Evolutionary conservation across 2,888 invertebrate genomes (phyloP).

Genomic region (Eupithecia centaureata): DNA sequence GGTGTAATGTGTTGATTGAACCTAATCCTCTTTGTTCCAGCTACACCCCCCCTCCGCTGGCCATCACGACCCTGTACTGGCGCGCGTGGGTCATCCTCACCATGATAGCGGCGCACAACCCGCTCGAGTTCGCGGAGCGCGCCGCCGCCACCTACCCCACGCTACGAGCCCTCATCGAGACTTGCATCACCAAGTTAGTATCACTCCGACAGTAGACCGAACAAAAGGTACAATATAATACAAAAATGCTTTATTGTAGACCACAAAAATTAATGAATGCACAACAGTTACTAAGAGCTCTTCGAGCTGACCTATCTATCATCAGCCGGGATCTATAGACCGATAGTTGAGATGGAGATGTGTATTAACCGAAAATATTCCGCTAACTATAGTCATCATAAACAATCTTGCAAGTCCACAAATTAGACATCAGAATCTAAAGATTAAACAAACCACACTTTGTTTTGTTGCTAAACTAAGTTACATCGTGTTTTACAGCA

Average conservation of each 20-base stretch:
- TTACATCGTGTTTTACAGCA: constrained; percentile 51
- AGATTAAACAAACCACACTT: background rate
- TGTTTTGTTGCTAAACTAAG: background rate
- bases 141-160: constrained; percentile 97
- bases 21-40: constrained; percentile 54
- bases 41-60: constrained; percentile 93
- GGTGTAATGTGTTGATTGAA: no score
- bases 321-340: background rate
- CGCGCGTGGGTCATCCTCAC: constrained; percentile 93
- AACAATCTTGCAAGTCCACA: background rate
- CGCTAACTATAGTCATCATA: background rate
- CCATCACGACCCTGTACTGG: constrained; percentile 97
- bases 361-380: background rate
- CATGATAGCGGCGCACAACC: constrained; percentile 96
- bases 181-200: constrained; percentile 95
- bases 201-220: no score
- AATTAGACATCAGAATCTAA: no score
- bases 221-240: no score
- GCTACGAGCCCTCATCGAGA: constrained; percentile 95
- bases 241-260: no score
- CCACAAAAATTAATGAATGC: no score
- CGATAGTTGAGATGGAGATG: background rate
- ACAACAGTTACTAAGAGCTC: no score
- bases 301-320: background rate
- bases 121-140: constrained; percentile 91